Percentiles rank a stretch among this genome's conserved stretches.
These are phyloP conservation scores for Myiagra hebetior DNA, from an alignment of 2,113 vertebrate species.

Conservation along the genomic window DNA sequence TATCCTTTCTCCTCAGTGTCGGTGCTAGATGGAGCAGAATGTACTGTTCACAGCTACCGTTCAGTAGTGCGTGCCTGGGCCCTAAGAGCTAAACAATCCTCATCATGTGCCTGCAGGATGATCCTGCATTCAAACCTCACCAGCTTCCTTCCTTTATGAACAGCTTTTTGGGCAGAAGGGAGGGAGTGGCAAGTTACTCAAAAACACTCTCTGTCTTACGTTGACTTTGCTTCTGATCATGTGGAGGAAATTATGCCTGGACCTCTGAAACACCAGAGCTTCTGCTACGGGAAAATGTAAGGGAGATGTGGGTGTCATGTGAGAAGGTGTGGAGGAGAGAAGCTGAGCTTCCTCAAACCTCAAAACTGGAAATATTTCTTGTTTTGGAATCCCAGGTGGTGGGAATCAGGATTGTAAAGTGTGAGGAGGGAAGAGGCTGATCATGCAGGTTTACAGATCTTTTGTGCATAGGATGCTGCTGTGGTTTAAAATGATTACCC, in stretches of 20 bases:
- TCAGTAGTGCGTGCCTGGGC: background rate
- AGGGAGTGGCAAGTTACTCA: background rate
- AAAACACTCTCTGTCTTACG: background rate
- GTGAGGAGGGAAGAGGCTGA: background rate
- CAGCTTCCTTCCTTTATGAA: background rate
- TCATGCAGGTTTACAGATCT: background rate
- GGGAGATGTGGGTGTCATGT: background rate
- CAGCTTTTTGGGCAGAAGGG: background rate
- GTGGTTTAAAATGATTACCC: background rate
- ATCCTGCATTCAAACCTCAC: background rate
- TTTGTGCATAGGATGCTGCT: background rate
- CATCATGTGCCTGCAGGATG: fast-evolving
- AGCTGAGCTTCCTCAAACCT: background rate
- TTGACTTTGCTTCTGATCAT: background rate
- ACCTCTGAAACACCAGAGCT: background rate
- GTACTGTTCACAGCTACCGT: background rate
- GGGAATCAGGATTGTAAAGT: background rate
- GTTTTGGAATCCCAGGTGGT: background rate
- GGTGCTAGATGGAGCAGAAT: background rate
- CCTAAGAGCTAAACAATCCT: background rate
- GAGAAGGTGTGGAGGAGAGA: background rate
- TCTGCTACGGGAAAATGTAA: background rate
- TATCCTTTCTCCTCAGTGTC: background rate
- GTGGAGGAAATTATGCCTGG: background rate
- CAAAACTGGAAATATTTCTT: background rate